These are phyloP conservation scores for Probosciger aterrimus DNA, from an alignment of 2,113 vertebrate species.

Conservation along the genomic window DNA sequence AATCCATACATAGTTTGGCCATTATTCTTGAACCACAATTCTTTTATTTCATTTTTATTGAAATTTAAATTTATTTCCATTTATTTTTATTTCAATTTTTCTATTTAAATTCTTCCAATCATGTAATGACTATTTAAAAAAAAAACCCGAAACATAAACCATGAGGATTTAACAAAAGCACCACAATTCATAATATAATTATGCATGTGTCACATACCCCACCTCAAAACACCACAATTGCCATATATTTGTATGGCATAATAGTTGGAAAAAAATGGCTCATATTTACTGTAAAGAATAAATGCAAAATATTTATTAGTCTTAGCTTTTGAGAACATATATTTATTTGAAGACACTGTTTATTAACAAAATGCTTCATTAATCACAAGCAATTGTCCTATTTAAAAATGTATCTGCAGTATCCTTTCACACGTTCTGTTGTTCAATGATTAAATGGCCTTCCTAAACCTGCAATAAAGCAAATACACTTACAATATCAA, in stretches of 20 bases:
- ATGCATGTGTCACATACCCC: neutral
- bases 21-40: neutral
- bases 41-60: neutral
- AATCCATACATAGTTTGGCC: neutral
- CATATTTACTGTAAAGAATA: neutral
- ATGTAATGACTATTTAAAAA: neutral
- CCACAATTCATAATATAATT: neutral
- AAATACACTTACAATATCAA: neutral
- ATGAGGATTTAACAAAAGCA: neutral
- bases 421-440: neutral
- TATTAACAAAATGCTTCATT: neutral
- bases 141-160: neutral
- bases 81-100: neutral
- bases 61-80: neutral
- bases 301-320: neutral
- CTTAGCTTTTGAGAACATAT: neutral
- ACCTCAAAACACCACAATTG: neutral
- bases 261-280: neutral
- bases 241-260: neutral
- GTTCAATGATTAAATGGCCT: neutral
- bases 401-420: neutral
- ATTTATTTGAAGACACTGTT: neutral
- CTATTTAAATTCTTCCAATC: neutral
- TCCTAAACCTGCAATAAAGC: neutral
- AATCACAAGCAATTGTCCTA: neutral